Conservation (phyloP, 92 coral and sea anemone genomes). For the Porites divaricata region DNA sequence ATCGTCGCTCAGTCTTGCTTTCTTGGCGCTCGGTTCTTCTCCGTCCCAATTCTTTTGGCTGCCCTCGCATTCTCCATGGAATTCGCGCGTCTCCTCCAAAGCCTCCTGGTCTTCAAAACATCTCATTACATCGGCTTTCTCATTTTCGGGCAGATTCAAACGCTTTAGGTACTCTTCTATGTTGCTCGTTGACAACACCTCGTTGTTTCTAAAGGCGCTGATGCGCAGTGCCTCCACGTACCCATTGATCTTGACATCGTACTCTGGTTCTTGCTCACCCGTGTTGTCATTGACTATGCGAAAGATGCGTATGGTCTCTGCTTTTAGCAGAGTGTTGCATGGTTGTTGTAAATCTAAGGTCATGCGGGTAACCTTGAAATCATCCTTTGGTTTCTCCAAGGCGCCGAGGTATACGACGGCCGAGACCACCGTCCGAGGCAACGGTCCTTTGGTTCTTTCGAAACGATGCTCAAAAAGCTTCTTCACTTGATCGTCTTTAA, state of each 20-base stretch:
- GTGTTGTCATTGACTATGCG: background rate
- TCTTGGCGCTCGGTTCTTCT: background rate
- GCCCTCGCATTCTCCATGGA: background rate
- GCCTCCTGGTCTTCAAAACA: background rate
- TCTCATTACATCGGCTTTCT: background rate
- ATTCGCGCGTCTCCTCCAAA: background rate
- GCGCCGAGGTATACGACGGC: background rate
- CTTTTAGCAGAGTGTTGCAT: background rate
- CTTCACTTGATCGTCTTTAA: background rate
- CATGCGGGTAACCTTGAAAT: background rate
- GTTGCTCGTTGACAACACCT: background rate
- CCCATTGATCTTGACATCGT: background rate
- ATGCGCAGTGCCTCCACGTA: background rate
- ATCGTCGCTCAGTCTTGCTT: background rate
- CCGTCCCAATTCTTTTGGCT: too few species aligned
- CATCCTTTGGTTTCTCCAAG: background rate
- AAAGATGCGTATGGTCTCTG: background rate
- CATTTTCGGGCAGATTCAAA: background rate
- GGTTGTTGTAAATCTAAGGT: background rate
- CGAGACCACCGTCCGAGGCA: background rate
- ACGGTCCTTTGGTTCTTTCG: background rate
- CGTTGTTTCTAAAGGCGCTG: background rate
- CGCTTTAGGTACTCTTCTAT: background rate
- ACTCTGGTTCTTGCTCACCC: background rate
- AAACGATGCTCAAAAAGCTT: background rate